Percentiles rank a stretch among this genome's conserved stretches.
Evolutionary conservation across 2,888 invertebrate species (phyloP).

Genomic region (Drosophila falleni): DNA sequence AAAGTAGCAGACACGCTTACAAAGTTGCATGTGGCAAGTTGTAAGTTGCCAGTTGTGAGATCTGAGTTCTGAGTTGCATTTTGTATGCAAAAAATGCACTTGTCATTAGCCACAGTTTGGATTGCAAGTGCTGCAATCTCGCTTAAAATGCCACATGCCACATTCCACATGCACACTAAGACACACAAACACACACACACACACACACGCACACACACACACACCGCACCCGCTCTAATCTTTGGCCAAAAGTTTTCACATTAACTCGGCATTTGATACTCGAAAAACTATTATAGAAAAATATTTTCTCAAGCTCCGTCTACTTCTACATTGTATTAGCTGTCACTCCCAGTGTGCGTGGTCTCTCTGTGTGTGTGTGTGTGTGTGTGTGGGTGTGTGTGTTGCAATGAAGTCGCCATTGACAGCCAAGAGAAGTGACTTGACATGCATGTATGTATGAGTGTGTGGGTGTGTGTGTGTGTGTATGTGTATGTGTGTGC

Average conservation of each 20-base stretch:
- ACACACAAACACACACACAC: neutral
- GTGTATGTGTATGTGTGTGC: slow-evolving; percentile 19
- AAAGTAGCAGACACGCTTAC: slow-evolving; percentile 43
- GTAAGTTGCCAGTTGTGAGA: slow-evolving; percentile 34
- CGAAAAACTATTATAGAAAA: slow-evolving; percentile 78
- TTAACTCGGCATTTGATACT: slow-evolving; percentile 72
- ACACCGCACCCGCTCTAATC: slow-evolving; percentile 47
- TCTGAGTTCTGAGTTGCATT: slow-evolving; percentile 26
- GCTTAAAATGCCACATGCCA: slow-evolving; percentile 14
- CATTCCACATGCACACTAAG: slow-evolving; percentile 16
- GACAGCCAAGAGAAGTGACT: slow-evolving; percentile 38
- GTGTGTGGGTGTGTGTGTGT: slow-evolving; percentile 13
- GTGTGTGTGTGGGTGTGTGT: slow-evolving; percentile 26
- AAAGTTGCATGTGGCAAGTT: slow-evolving; percentile 40
- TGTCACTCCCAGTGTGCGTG: slow-evolving; percentile 31
- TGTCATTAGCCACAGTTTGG: slow-evolving; percentile 56
- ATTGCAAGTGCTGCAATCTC: slow-evolving; percentile 39
- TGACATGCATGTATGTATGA: slow-evolving; percentile 17
- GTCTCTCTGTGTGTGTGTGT: slow-evolving; percentile 15
- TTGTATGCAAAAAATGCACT: slow-evolving; percentile 48
- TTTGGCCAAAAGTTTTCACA: slow-evolving; percentile 70
- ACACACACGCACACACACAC: slow-evolving; percentile 3
- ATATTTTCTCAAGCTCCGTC: slow-evolving; percentile 63
- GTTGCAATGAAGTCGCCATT: slow-evolving; percentile 44
- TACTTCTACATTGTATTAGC: slow-evolving; percentile 61